Evolutionary conservation across 1,140 invertebrate species (phyloP).

Genomic region (Chironomus striatipennis): DNA sequence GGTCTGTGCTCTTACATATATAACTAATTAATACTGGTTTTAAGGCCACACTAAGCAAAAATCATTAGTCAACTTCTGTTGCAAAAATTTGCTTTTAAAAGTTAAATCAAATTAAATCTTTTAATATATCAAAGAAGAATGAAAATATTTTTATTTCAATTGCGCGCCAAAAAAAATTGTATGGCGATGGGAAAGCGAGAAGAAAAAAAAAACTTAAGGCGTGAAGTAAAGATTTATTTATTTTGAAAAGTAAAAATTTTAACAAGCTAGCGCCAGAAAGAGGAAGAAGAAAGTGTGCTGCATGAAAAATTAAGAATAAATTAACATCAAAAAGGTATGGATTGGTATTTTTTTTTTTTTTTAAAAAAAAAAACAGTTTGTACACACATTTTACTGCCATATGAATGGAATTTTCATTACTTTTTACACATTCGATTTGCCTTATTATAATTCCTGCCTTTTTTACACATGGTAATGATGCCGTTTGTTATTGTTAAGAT

Average conservation of each 20-base stretch:
- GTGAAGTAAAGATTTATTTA: background rate
- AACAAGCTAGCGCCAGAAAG: background rate
- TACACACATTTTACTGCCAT: background rate
- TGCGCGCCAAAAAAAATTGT: slow-evolving; percentile 18
- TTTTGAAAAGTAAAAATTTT: background rate
- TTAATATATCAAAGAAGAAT: no score
- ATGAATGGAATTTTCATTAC: background rate
- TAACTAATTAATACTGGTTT: no score
- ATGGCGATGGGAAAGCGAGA: background rate
- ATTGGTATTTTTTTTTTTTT: no score
- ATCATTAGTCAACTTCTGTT: no score
- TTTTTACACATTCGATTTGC: no score
- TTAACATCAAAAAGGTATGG: slow-evolving; percentile 20
- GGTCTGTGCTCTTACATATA: no score
- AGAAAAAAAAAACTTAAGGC: background rate
- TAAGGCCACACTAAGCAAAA: background rate
- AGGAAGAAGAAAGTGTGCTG: background rate
- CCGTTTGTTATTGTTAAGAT: no score
- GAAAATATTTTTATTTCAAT: background rate
- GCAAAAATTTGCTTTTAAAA: no score
- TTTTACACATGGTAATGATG: no score
- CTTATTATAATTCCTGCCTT: no score
- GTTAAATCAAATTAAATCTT: no score
- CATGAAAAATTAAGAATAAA: background rate
- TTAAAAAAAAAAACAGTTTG: background rate